Evolutionary conservation across 2,113 vertebrate species (phyloP).

Genomic region (Crocuta crocuta): DNA sequence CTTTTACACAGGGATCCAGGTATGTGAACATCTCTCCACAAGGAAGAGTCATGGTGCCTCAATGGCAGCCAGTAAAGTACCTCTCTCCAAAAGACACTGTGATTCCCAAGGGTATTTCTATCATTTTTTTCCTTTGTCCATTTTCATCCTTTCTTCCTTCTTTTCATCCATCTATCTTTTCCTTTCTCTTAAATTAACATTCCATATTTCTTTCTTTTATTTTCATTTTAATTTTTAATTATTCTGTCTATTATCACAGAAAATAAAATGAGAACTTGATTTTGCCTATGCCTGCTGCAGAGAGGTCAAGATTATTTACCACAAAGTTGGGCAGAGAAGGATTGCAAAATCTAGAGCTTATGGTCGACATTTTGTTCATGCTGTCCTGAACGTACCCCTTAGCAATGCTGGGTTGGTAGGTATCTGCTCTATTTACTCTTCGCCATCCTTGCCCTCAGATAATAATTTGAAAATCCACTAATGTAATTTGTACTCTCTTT

Average conservation of each 20-base stretch:
- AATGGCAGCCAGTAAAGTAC: accelerated
- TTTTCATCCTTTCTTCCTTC: neutral
- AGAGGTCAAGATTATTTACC: neutral
- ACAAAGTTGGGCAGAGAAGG: neutral
- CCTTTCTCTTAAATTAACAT: neutral
- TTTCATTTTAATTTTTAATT: neutral
- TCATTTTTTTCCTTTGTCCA: neutral
- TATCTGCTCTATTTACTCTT: neutral
- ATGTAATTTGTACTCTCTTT: constrained; percentile 68
- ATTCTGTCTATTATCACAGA: neutral
- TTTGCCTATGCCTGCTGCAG: neutral
- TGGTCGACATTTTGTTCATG: neutral
- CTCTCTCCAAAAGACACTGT: neutral
- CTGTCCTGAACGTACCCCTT: neutral
- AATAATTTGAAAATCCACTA: neutral
- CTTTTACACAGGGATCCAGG: neutral
- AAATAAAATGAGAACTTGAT: neutral
- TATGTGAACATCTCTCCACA: neutral
- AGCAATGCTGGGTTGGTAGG: neutral
- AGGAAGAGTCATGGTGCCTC: accelerated
- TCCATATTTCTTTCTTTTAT: neutral
- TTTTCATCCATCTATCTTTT: neutral
- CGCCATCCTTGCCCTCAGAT: neutral
- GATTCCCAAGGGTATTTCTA: neutral
- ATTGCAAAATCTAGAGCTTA: too few species aligned